A percentile compares a stretch with the other conserved stretches of the same genome.
phyloP scores from a whole-genome alignment of 2,888 invertebrate genomes.

The Toxonevra muliebris region DNA sequence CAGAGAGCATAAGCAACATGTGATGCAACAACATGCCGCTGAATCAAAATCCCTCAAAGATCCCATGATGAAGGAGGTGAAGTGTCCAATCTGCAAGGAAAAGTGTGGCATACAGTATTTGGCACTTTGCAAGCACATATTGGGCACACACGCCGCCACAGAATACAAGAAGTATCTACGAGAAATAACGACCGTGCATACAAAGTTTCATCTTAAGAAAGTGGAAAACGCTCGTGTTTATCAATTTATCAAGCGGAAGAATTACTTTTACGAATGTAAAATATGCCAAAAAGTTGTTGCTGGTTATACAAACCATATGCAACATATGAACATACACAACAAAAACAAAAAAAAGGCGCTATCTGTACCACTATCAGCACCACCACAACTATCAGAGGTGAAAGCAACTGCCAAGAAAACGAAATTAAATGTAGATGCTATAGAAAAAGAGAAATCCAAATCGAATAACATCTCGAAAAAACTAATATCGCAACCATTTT shows the following conservation, averaged over 20 bases:
- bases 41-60: constrained; percentile 45
- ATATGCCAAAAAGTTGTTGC: constrained; percentile 38
- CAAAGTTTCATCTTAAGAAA: constrained; percentile 26
- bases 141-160: constrained; percentile 30
- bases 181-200: constrained; percentile 33
- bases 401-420: constrained; percentile 4
- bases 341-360: constrained; percentile 7
- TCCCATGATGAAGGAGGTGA: constrained; percentile 45
- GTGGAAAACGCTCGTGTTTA: constrained; percentile 37
- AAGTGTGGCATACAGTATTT: constrained; percentile 40
- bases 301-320: constrained; percentile 42
- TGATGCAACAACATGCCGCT: constrained; percentile 39
- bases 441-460: background rate
- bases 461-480: background rate
- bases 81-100: constrained; percentile 43
- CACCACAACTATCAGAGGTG: background rate
- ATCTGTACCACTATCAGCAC: background rate
- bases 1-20: constrained; percentile 42
- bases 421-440: background rate
- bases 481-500: background rate
- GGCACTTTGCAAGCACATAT: constrained; percentile 39
- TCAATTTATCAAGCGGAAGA: constrained; percentile 40
- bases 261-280: constrained; percentile 43
- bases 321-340: constrained; percentile 37
- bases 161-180: constrained; percentile 38